These are phyloP conservation scores for Thomomys bottae DNA, from an alignment of 2,113 vertebrate species.

Conservation along the genomic window DNA sequence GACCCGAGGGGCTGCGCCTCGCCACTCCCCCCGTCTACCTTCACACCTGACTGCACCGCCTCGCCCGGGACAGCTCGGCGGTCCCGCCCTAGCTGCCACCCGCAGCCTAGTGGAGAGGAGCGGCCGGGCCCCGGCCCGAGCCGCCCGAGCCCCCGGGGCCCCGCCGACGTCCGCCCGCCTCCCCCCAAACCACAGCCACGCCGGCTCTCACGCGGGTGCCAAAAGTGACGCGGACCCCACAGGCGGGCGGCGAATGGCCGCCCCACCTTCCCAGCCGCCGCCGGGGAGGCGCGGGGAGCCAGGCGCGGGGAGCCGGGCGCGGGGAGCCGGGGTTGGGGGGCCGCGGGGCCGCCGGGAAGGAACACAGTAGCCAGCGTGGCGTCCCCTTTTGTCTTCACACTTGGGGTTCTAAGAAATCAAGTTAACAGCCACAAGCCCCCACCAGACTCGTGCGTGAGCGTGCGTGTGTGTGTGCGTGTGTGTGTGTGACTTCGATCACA, in stretches of 20 bases:
- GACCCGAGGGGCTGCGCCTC: neutral
- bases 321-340: neutral
- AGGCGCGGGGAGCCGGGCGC: neutral
- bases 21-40: neutral
- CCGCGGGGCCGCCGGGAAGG: neutral
- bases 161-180: neutral
- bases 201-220: neutral
- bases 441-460: constrained; percentile 6
- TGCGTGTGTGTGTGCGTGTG: neutral
- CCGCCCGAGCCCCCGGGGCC: neutral
- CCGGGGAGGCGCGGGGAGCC: neutral
- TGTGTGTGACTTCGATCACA: constrained; percentile 48
- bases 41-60: constrained; percentile 23
- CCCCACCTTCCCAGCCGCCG: neutral
- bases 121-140: neutral
- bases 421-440: constrained; percentile 58
- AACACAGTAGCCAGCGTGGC: constrained; percentile 41
- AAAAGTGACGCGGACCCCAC: constrained; percentile 25
- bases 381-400: constrained; percentile 69
- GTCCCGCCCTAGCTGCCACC: too few relatives aligned
- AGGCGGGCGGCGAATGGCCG: neutral
- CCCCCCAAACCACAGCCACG: constrained; percentile 18
- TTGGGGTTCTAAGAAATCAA: constrained; percentile 54
- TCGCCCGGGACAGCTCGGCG: rapidly evolving
- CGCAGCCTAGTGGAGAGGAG: neutral